Evolutionary conservation across 2,797 vertebrate genomes (phyloP).

Genomic region (Triplophysa bombifrons): DNA sequence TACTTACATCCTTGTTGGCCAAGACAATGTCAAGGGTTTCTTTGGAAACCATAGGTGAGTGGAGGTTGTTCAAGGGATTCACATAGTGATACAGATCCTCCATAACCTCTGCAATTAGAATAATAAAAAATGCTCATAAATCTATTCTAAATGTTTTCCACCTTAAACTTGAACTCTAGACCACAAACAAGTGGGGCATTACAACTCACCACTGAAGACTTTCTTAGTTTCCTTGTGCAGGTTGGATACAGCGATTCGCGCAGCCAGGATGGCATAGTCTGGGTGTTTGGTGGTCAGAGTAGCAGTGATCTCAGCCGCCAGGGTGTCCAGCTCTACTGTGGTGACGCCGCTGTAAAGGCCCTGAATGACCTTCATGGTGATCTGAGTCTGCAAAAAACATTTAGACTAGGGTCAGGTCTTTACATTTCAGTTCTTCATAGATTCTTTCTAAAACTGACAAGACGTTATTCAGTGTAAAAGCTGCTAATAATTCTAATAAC

Average conservation of each 20-base stretch:
- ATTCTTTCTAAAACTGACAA: no score
- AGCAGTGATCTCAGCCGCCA: conserved; percentile 93
- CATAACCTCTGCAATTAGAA: conserved; percentile 85
- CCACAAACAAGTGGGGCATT: background rate
- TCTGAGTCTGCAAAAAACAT: conserved; percentile 81
- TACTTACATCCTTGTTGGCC: conserved; percentile 90
- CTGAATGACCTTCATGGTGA: conserved; percentile 99
- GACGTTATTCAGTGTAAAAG: background rate
- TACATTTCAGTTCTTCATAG: background rate
- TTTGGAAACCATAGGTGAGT: conserved; percentile 94
- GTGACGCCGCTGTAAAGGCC: conserved; percentile 95
- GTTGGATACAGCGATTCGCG: conserved; percentile 94
- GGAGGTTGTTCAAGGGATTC: conserved; percentile 86
- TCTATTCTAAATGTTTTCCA: background rate
- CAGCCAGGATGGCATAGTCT: conserved; percentile 94
- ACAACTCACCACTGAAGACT: conserved; percentile 87
- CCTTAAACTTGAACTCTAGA: background rate
- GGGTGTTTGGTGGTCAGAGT: conserved; percentile 97
- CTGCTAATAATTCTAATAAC: background rate
- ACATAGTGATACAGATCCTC: conserved; percentile 94
- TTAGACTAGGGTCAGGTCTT: background rate
- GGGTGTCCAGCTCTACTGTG: conserved; percentile 92
- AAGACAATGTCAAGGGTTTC: conserved; percentile 87
- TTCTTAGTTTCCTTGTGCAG: conserved; percentile 99
- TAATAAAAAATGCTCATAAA: background rate